Evolutionary conservation across 2,888 invertebrate genomes (phyloP).

Genomic region (Thecocarcelia acutangulata): DNA sequence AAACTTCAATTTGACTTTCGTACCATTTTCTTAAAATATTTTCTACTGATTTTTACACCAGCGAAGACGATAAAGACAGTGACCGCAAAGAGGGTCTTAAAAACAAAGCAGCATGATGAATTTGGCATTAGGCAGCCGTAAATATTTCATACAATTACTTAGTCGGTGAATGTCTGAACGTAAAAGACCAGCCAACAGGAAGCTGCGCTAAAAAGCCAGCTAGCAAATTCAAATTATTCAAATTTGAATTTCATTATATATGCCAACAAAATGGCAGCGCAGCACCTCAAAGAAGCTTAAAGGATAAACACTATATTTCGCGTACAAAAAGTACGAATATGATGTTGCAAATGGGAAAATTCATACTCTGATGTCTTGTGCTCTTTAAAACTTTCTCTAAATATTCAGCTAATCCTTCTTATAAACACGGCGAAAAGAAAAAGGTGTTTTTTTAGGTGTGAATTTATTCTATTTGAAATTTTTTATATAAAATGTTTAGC

Average conservation of each 20-base stretch:
- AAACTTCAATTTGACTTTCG: conserved; percentile 64
- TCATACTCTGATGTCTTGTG: not conserved
- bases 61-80: not conserved
- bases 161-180: not conserved
- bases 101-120: conserved; percentile 44
- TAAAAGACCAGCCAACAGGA: not conserved
- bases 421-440: not conserved
- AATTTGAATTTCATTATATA: conserved; percentile 71
- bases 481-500: not conserved
- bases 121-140: conserved; percentile 43
- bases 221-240: conserved; percentile 70
- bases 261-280: conserved; percentile 36
- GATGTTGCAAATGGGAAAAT: not conserved
- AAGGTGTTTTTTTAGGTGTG: conserved; percentile 39
- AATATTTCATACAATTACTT: conserved; percentile 3
- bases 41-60: not conserved
- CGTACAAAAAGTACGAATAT: not conserved
- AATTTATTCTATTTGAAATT: not conserved
- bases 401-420: conserved; percentile 35
- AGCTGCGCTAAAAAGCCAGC: conserved; percentile 1
- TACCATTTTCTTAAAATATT: conserved; percentile 37
- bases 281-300: not conserved
- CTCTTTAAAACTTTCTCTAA: not conserved
- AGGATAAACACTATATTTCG: conserved; percentile 7
- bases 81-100: conserved; percentile 47